phyloP scores from a whole-genome alignment of 2,888 invertebrate genomes.

The Athrips mouffetella region DNA sequence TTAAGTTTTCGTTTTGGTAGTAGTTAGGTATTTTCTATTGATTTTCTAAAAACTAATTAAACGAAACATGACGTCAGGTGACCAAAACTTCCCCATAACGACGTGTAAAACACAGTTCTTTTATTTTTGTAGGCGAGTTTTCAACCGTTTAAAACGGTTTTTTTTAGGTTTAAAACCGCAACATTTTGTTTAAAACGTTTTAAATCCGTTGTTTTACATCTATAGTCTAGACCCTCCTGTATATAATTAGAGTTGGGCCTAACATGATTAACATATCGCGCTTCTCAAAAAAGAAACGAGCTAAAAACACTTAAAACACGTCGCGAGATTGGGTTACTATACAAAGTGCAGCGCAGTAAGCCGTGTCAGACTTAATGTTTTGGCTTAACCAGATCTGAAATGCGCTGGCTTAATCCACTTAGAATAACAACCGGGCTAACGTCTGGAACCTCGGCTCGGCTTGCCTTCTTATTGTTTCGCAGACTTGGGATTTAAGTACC shows the following conservation, averaged over 20 bases:
- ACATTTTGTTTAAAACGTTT: no score
- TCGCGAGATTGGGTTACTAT: constrained; percentile 38
- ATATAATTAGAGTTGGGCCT: constrained; percentile 12
- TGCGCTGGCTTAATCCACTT: constrained; percentile 74
- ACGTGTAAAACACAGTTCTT: no score
- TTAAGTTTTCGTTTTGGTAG: no score
- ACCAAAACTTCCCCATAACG: no score
- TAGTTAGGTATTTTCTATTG: no score
- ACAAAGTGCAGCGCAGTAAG: constrained; percentile 59
- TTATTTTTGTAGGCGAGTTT: no score
- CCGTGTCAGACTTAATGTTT: constrained; percentile 65
- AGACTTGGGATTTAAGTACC: constrained; percentile 45
- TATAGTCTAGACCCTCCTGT: no score
- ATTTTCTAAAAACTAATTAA: no score
- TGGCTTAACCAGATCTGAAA: constrained; percentile 71
- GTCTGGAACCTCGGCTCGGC: constrained; percentile 41
- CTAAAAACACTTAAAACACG: constrained; percentile 24
- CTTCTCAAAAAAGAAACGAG: constrained; percentile 11
- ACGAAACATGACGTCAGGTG: no score
- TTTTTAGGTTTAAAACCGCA: no score
- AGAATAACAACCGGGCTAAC: constrained; percentile 71
- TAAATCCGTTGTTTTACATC: no score
- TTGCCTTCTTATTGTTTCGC: constrained; percentile 49
- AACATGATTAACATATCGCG: background rate
- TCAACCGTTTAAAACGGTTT: no score